Conservation (phyloP, 2,113 vertebrate genomes). For the Zosterops hypoxanthus region DNA sequence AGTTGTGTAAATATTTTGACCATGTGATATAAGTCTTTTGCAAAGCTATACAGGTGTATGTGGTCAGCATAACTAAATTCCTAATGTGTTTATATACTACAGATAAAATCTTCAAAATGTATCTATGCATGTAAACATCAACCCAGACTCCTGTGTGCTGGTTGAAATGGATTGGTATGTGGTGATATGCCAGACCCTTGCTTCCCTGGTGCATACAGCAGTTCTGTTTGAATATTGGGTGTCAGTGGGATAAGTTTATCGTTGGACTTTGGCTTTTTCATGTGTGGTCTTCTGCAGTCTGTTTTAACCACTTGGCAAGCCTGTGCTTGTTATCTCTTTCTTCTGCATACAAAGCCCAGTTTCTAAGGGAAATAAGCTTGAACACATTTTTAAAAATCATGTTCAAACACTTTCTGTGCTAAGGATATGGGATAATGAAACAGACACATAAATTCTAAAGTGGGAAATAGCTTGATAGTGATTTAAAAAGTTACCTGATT, state of each 20-base stretch:
- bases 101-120: not conserved
- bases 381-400: not conserved
- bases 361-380: not conserved
- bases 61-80: not conserved
- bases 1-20: not conserved
- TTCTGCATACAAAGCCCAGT: not conserved
- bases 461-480: not conserved
- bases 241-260: not conserved
- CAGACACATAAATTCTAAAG: not conserved
- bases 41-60: not conserved
- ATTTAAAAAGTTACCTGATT: not conserved
- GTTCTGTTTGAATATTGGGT: not conserved
- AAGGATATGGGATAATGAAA: not conserved
- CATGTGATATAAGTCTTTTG: not conserved
- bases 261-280: not conserved
- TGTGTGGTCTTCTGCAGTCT: not conserved
- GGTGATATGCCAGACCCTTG: not conserved
- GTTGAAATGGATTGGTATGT: not conserved
- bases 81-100: not conserved
- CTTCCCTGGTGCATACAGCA: not conserved
- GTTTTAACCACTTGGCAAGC: not conserved
- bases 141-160: not conserved
- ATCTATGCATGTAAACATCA: not conserved
- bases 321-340: not conserved
- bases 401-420: not conserved